Evolutionary conservation across 2,113 vertebrate species (phyloP).

Genomic region (Sander vitreus): DNA sequence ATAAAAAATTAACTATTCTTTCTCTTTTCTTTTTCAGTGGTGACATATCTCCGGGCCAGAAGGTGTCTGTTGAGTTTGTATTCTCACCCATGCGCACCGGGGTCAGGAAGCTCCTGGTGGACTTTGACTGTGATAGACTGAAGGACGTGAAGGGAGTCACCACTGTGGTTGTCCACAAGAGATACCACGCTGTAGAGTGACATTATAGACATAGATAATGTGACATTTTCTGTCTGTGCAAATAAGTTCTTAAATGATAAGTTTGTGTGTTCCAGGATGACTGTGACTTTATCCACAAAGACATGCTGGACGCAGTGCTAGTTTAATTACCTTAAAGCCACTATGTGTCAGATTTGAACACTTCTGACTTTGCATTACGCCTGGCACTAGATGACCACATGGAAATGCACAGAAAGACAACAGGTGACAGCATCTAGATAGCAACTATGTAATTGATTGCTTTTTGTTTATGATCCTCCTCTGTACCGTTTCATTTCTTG

Average conservation of each 20-base stretch:
- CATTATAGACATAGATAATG: not conserved
- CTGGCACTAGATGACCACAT: not conserved
- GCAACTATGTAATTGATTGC: not conserved
- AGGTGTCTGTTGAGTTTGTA: constrained; percentile 69
- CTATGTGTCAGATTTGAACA: not conserved
- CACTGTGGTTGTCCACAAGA: constrained; percentile 76
- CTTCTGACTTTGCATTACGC: not conserved
- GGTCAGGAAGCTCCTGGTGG: constrained; percentile 83
- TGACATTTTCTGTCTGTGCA: not conserved
- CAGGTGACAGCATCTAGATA: not conserved
- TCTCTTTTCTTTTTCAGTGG: constrained; percentile 57
- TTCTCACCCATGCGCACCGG: constrained; percentile 80
- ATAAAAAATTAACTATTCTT: not conserved
- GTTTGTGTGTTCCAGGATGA: not conserved
- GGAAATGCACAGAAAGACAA: not conserved
- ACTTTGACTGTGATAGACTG: constrained; percentile 84
- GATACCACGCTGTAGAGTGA: not conserved
- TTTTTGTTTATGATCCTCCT: not conserved
- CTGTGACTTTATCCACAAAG: not conserved
- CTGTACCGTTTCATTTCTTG: not conserved
- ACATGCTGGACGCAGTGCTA: not conserved
- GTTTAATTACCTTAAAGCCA: not conserved
- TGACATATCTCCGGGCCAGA: constrained; percentile 77
- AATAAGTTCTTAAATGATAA: not conserved
- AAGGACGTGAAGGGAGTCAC: constrained; percentile 82